Conservation (phyloP, 2,888 invertebrate species). For the Epirrhoe tristata region DNA sequence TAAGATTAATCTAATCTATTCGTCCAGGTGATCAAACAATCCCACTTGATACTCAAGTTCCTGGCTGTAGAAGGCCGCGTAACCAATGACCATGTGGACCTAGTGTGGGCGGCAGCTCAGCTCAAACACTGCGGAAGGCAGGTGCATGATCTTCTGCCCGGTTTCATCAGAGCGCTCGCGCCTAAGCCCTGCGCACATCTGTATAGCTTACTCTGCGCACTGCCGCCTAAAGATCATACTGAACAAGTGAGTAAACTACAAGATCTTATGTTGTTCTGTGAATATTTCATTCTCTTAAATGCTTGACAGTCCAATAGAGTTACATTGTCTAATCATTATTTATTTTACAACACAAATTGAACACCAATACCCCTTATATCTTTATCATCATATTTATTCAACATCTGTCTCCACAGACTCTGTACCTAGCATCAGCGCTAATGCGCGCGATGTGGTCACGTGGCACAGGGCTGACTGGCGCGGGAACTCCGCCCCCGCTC, state of each 20-base stretch:
- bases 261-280: not conserved
- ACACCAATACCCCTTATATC: no score
- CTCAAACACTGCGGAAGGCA: conserved; percentile 97
- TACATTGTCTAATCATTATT: no score
- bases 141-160: conserved; percentile 95
- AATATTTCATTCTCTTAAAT: no score
- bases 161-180: conserved; percentile 95
- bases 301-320: no score
- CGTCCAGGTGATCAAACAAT: conserved; percentile 94
- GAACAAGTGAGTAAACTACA: conserved; percentile 88
- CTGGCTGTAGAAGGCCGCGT: conserved; percentile 96
- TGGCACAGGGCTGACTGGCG: conserved; percentile 68
- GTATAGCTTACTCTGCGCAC: conserved; percentile 92
- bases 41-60: conserved; percentile 96
- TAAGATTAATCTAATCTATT: not conserved
- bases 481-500: conserved; percentile 67
- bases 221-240: conserved; percentile 96
- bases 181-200: conserved; percentile 95
- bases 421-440: conserved; percentile 95
- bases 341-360: no score
- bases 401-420: conserved; percentile 90
- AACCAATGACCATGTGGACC: conserved; percentile 95
- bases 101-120: conserved; percentile 98
- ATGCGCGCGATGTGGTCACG: conserved; percentile 97
- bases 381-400: no score